Percentiles rank a stretch among this genome's conserved stretches.
Evolutionary conservation across 1,140 invertebrate species (phyloP).

Genomic region (Marisa cornuarietis): DNA sequence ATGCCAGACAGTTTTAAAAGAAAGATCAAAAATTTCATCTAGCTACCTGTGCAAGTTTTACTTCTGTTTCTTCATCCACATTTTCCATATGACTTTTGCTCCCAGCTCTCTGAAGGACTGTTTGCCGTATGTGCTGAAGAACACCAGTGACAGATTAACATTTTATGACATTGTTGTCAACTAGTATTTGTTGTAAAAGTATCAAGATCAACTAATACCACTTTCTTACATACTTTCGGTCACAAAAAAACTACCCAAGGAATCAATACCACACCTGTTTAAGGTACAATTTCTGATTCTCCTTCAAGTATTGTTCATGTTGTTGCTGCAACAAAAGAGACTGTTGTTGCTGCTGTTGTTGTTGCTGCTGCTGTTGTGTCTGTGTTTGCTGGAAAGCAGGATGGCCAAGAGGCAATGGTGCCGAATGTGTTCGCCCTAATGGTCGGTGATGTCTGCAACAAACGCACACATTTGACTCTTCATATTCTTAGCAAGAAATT

Average conservation of each 20-base stretch:
- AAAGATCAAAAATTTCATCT: not conserved
- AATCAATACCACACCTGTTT: constrained; percentile 45
- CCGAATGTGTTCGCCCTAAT: constrained; percentile 67
- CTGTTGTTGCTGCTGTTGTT: constrained; percentile 77
- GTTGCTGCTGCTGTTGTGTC: constrained; percentile 67
- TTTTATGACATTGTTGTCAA: too few relatives aligned
- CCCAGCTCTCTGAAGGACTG: constrained; percentile 81
- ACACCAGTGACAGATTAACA: too few relatives aligned
- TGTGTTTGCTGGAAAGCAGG: constrained; percentile 80
- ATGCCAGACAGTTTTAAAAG: not conserved
- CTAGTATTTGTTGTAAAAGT: too few relatives aligned
- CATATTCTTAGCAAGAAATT: too few relatives aligned
- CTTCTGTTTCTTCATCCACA: constrained; percentile 73
- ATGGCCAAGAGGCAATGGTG: constrained; percentile 92
- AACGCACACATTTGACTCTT: not conserved
- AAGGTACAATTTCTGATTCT: constrained; percentile 49
- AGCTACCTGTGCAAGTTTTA: constrained; percentile 66
- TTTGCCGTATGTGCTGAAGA: constrained; percentile 86
- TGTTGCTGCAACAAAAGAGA: constrained; percentile 73
- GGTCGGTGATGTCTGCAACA: constrained; percentile 49
- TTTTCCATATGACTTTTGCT: constrained; percentile 75
- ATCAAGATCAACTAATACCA: too few relatives aligned
- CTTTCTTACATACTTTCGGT: not conserved
- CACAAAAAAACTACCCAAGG: not conserved
- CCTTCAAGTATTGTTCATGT: constrained; percentile 77